Base-by-base conservation (phyloP, 2,888 invertebrate species). In the Hirtodrosophila alboralis region DNA sequence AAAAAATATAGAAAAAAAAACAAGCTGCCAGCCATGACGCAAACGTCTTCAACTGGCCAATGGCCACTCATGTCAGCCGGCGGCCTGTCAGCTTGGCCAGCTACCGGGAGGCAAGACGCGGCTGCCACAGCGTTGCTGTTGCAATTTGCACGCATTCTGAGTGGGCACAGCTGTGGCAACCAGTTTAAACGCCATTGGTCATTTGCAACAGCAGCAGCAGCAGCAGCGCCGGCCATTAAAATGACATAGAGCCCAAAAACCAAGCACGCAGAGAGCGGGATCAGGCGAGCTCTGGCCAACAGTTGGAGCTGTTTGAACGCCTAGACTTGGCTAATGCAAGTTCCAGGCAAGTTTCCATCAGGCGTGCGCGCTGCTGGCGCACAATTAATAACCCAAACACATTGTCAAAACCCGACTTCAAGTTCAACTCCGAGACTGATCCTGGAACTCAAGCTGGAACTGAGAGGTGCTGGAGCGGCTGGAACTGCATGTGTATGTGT, bases 171-270 rank as follows among this genome's bases (percentile, higher is more conserved):
- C 80, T 80, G 84, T 77, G 30, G 33, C 73, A 81, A 83, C 81
- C 81, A 84, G 81, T 80, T 81, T 71, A 47, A 64, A 71, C 74
- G 69, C 84, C 84, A 84, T 84, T 81, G 80, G 81, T 77, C 77
- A 80, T 77, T 76, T 71, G 58, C 75, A 53, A 37, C 61, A 34
- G 44, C 59, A 58, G 33, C 36, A 36, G 13, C 54, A 38, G 52
- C 78, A 67, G 58, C 80, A 79, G 84, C 79, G 79, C 79, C 79
- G 76, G 76, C 79, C 79, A 80, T 80, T 80, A 83, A 80, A 79
- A 83, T 80, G 79, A 80, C 79, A 83, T 74, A 79, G 84, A 83
- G 71, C 3, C 63, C 75, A 54, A 48, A 60, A 52, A 58, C 59
- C 59, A 54, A 48, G 53, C 78, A 81, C 72, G 75, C 72, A 75